Conservation (phyloP, 2,797 vertebrate genomes). For the Sebastes hubbsi region DNA sequence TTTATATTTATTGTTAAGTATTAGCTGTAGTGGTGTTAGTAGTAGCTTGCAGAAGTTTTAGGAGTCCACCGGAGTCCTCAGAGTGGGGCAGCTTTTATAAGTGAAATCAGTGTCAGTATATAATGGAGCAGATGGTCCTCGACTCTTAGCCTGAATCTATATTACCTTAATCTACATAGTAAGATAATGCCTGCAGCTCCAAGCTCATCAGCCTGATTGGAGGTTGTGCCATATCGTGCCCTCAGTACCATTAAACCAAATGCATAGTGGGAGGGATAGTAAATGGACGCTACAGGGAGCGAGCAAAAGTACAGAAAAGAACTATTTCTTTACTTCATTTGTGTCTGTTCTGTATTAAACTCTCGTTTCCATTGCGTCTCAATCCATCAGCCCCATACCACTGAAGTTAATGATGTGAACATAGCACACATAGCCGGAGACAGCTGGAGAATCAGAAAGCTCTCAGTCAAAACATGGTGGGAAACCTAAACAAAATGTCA, state of each 20-base stretch:
- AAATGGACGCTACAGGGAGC: conserved; percentile 20
- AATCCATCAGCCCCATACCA: conserved; percentile 39
- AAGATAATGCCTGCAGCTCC: conserved; percentile 1
- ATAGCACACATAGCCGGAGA: conserved; percentile 6
- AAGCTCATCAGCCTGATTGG: background rate
- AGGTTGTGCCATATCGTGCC: background rate
- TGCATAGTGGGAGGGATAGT: background rate
- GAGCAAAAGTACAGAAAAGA: conserved; percentile 13
- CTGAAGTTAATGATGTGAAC: conserved; percentile 50
- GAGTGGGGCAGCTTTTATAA: background rate
- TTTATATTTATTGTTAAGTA: background rate
- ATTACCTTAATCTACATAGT: conserved; percentile 7
- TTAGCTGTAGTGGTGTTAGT: too few species aligned
- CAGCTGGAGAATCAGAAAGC: conserved; percentile 33
- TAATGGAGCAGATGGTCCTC: conserved; percentile 12
- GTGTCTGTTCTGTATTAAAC: conserved; percentile 26
- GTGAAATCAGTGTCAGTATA: background rate
- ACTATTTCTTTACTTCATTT: conserved; percentile 21
- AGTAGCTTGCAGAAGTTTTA: background rate
- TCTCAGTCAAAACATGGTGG: conserved; percentile 48
- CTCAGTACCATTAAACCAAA: conserved; percentile 19
- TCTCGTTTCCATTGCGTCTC: conserved; percentile 16
- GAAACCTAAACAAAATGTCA: conserved; percentile 57
- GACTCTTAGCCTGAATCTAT: background rate
- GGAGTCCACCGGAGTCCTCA: background rate